Evolutionary conservation across 2,797 vertebrate genomes (phyloP).

Genomic region (Sebastes reedi): DNA sequence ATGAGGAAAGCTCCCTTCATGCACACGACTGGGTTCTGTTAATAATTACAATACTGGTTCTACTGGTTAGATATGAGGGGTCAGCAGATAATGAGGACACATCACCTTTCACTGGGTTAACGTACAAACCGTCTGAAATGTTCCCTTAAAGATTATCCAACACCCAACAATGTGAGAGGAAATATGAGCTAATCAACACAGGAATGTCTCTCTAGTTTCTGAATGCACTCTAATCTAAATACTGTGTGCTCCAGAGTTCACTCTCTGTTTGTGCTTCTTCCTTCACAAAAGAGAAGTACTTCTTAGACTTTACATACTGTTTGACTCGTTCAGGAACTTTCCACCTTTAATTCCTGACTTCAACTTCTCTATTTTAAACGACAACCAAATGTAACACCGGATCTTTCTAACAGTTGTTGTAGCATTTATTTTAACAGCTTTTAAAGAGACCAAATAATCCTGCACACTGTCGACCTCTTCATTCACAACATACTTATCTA

Average conservation of each 20-base stretch:
- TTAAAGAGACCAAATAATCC: not conserved
- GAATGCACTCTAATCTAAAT: not conserved
- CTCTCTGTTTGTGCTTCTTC: not conserved
- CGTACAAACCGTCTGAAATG: not conserved
- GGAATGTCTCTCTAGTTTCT: not conserved
- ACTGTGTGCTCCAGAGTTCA: not conserved
- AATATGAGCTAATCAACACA: not conserved
- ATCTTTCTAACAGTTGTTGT: not conserved
- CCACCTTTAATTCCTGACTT: not conserved
- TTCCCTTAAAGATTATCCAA: not conserved
- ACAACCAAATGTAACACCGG: not conserved
- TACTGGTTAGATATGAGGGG: constrained; percentile 13
- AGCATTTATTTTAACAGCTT: not conserved
- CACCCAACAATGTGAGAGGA: not conserved
- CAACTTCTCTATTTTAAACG: not conserved
- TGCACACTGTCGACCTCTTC: not conserved
- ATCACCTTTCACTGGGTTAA: constrained; percentile 4
- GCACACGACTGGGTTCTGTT: not conserved
- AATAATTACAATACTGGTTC: constrained; percentile 32
- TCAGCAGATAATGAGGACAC: not conserved
- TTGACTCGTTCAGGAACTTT: not conserved
- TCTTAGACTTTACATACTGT: not conserved
- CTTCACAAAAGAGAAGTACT: not conserved
- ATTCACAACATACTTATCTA: not conserved
- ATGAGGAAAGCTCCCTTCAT: not conserved